These are phyloP conservation scores for Heliconius charithonia DNA, from an alignment of 2,888 invertebrate species.

Conservation along the genomic window DNA sequence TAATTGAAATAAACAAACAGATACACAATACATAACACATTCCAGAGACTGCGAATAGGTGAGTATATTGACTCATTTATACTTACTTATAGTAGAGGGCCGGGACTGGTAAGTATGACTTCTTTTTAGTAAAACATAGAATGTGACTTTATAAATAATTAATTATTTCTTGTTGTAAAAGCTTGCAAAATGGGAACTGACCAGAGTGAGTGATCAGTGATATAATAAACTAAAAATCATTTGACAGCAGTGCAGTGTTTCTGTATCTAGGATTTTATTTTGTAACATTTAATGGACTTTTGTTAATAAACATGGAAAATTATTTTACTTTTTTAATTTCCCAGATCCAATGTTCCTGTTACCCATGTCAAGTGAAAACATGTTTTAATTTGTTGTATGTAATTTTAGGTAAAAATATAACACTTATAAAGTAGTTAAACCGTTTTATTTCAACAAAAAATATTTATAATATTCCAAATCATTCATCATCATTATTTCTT, in stretches of 20 bases:
- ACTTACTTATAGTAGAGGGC: constrained; percentile 40
- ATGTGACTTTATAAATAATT: constrained; percentile 53
- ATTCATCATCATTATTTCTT: not conserved
- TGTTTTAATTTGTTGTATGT: constrained; percentile 1
- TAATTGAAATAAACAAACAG: constrained; percentile 4
- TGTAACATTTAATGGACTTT: constrained; percentile 59
- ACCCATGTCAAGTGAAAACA: constrained; percentile 55
- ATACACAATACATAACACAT: constrained; percentile 49
- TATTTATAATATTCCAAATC: not conserved
- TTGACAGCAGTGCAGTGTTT: constrained; percentile 65
- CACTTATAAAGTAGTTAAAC: not conserved
- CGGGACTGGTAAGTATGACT: constrained; percentile 50
- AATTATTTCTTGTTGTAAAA: constrained; percentile 74
- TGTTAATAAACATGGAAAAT: constrained; percentile 72
- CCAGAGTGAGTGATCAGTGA: constrained; percentile 70
- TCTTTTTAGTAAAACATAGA: constrained; percentile 39
- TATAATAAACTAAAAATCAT: constrained; percentile 60
- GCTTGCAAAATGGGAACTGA: constrained; percentile 79
- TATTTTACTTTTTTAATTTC: constrained; percentile 58
- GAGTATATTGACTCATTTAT: constrained; percentile 55
- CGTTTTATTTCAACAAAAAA: constrained; percentile 7
- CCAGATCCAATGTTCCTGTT: constrained; percentile 77
- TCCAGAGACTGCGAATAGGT: constrained; percentile 58
- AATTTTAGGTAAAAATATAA: constrained; percentile 12
- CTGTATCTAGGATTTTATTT: constrained; percentile 57